Percentiles rank a stretch among this genome's conserved stretches.
These are phyloP conservation scores for Cathartes aura DNA, from an alignment of 2,113 vertebrate genomes.

Conservation along the genomic window DNA sequence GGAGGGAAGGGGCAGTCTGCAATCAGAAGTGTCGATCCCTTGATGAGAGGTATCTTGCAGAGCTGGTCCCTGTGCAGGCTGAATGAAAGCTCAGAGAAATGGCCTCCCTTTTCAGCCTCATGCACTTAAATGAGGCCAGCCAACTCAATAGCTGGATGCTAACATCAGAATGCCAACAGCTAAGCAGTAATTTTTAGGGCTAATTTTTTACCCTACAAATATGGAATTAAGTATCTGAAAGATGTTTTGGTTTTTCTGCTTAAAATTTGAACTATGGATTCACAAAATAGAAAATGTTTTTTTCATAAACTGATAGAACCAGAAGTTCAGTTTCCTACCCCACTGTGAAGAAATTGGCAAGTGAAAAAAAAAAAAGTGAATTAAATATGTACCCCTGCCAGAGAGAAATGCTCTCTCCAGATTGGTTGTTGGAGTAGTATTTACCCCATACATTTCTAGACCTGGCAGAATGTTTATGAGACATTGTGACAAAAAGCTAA, in stretches of 20 bases:
- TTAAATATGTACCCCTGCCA: background rate
- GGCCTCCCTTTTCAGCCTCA: background rate
- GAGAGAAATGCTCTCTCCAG: background rate
- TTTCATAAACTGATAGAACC: background rate
- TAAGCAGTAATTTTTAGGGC: background rate
- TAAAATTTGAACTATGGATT: background rate
- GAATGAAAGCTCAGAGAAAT: background rate
- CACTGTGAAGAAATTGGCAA: background rate
- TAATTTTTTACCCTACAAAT: background rate
- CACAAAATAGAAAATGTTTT: background rate
- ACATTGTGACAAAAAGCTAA: background rate
- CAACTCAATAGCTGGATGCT: accelerated
- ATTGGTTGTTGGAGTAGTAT: background rate
- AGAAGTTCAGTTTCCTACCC: background rate
- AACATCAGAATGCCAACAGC: background rate
- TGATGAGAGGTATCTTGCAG: too few species aligned
- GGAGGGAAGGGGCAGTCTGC: background rate
- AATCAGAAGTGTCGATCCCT: accelerated
- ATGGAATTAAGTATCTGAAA: background rate
- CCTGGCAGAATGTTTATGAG: background rate
- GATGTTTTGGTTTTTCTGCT: background rate
- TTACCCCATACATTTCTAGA: background rate
- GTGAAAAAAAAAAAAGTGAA: background rate
- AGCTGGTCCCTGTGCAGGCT: background rate
- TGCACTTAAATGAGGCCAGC: background rate